Evolutionary conservation across 2,797 vertebrate species (phyloP).

Genomic region (Pempheris klunzingeri): DNA sequence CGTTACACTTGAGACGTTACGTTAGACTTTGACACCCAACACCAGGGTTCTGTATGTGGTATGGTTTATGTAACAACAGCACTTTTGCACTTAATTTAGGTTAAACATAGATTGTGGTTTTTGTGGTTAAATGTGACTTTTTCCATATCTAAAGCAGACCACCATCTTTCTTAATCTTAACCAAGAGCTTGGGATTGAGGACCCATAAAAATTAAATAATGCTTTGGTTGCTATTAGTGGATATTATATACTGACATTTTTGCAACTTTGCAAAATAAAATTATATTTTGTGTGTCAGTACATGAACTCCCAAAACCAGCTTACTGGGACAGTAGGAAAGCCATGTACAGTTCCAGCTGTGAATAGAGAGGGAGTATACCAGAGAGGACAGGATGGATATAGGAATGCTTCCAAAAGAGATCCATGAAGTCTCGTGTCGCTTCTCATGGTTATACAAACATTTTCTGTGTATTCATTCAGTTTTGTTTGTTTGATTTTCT

Average conservation of each 20-base stretch:
- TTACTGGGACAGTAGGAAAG: background rate
- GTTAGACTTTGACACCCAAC: no score
- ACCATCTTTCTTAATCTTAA: background rate
- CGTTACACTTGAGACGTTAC: no score
- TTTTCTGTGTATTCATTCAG: background rate
- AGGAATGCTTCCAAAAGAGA: constrained; percentile 3
- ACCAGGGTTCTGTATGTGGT: background rate
- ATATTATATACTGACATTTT: background rate
- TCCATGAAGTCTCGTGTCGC: background rate
- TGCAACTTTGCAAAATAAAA: background rate
- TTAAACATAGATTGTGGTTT: background rate
- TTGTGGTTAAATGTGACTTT: background rate
- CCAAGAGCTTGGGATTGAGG: background rate
- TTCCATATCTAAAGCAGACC: background rate
- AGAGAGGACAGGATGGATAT: background rate
- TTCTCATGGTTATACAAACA: background rate
- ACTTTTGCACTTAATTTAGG: background rate
- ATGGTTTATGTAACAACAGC: background rate
- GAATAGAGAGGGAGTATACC: background rate
- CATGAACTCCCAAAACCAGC: background rate
- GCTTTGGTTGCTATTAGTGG: background rate
- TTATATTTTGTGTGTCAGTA: no score
- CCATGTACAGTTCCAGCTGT: background rate
- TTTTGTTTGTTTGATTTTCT: background rate
- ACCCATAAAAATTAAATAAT: background rate